Conservation (phyloP, 2,888 invertebrate genomes). For the Phrixothrix hirtus region DNA sequence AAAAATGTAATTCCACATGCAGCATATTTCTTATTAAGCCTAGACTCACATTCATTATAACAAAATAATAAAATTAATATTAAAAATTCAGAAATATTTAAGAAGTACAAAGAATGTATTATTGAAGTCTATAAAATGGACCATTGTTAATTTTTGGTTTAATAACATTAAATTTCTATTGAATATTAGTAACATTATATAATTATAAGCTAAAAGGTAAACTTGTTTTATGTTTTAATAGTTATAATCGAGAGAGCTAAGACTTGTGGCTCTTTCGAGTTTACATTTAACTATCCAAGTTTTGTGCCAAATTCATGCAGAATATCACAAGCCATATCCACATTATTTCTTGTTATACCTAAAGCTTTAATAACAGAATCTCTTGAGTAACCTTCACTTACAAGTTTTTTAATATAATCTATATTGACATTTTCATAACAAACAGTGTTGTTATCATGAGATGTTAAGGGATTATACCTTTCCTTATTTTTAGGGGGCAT, state of each 20-base stretch:
- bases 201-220: constrained; percentile 11
- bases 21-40: no score
- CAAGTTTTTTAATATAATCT: constrained; percentile 86
- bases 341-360: constrained; percentile 89
- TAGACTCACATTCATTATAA: no score
- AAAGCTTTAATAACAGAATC: constrained; percentile 90
- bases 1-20: no score
- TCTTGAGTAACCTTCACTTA: constrained; percentile 87
- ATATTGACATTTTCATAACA: constrained; percentile 88
- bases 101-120: no score
- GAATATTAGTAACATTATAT: constrained; percentile 4
- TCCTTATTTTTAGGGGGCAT: constrained; percentile 45
- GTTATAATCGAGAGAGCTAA: no score
- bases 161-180: no score
- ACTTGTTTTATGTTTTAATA: constrained; percentile 1
- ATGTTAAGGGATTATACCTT: constrained; percentile 48
- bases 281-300: constrained; percentile 38
- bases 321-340: constrained; percentile 95
- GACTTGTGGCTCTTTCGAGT: not conserved
- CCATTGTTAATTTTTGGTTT: no score
- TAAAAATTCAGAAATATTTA: no score
- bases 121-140: no score
- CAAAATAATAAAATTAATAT: no score
- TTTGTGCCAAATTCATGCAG: constrained; percentile 85
- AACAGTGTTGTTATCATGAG: constrained; percentile 53